Base-by-base conservation (phyloP, 2,888 invertebrate genomes). In the Drosophila subsilvestris region DNA sequence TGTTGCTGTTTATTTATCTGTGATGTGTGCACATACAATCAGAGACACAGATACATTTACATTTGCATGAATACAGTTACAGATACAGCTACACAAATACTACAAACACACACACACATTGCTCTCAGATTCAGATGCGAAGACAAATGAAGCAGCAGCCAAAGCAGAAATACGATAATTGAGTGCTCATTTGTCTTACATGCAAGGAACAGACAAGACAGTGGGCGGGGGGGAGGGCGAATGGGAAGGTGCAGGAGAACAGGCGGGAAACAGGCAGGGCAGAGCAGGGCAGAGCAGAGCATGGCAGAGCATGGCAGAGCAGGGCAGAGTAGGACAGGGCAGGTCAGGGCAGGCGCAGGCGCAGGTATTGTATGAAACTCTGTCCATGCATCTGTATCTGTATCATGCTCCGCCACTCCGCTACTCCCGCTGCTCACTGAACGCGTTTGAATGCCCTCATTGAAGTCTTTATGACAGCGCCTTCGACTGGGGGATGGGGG, bases 91-190 rank as follows among this genome's bases (percentile, higher is more conserved):
- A n/a, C 22, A 63, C 25, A 63, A 2, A 22, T 32, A 29, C 25
- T 10, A 17, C 29, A 49, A 27, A 27, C 47, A 44, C 62, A 25
- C 14, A 9, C 45, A 12, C 50, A 45, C 51, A 4, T 1, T 6
- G 22, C 45, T 17, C 51, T 71, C 55, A 54, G 55, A 61, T 63
- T 71, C 55, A 54, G 55, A 61, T 63, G 63, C 66, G 73, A 82
- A 85, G 78, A 83, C 80, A 82, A 86, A 84, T 84, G 87, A 86
- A 86, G 79, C 77, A 78, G 81, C 76, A 63, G 71, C 84, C 68
- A 83, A 83, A 84, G 80, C 85, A 83, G 82, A 83, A 80, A 86
- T 86, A 86, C 87, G 87, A 86, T 83, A 83, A 83, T 83, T 86
- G 82, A 86, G 82, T 84, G 87, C 84, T 83, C 82, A 83, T 83